Base-by-base conservation (phyloP, 2,888 invertebrate species). In the Lepetodrilus schrolli region DNA sequence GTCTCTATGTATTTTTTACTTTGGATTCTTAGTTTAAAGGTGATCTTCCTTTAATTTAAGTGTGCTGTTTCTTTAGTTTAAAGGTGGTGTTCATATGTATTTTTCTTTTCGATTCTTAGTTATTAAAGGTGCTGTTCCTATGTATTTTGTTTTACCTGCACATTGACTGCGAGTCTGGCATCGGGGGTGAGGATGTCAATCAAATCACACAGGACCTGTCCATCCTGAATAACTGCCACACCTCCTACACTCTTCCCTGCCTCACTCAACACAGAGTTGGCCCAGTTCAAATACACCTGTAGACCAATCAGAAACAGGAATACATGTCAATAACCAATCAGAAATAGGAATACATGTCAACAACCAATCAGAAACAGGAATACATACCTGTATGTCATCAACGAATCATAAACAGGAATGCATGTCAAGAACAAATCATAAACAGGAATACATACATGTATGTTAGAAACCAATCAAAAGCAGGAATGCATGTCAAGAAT, bases 231-330 rank as follows among this genome's bases (percentile, higher is more conserved):
- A n/a, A 81, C 83, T 2, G 80, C 75, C 70, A 86, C 84, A 5
- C 78, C 80, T 43, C 80, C 80, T 65, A 84, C 76, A 26, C 79
- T 75, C 58, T 69, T 70, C 8, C 81, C 82, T 7, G 73, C 77
- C 70, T 86, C 86, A 65, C 82, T 82, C 50, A 88, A 77, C 50
- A 88, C 80, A 10, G 87, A 87, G 83, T 87, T 88, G 48, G 81
- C 87, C 88, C 88, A 88, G 79, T 81, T 83, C 78, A 87, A 77
- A 78, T 88, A 88, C 36, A 86, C 83, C 88, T 88, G 81, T 2
- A 76, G 76, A 48, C 10, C 23, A 51, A 23, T 66, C 66, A 71
- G 72, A 69, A 43, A 68, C 10, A 65, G 49, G 26, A 58, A 17
- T 23, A 43, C 43, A 43, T n/a, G n/a, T n/a, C 17, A n/a, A 4